Evolutionary conservation across 2,113 vertebrate genomes (phyloP).

Genomic region (Phaetusa simplex): DNA sequence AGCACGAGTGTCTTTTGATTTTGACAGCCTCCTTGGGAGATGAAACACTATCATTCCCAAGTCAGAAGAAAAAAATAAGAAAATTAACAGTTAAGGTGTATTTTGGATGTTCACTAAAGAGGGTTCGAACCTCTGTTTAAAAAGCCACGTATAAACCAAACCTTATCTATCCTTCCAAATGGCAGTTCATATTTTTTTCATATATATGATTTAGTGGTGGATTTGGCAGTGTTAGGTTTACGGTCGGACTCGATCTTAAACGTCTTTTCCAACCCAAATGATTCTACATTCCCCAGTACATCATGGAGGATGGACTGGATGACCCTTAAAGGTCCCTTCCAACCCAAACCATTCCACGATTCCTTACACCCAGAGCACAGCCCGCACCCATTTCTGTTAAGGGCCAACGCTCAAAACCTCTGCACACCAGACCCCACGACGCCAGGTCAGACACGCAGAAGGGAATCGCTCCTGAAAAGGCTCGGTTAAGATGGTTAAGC

Average conservation of each 20-base stretch:
- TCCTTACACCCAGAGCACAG: not conserved
- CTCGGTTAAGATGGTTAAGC: not conserved
- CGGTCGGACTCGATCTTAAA: not conserved
- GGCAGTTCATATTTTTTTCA: not conserved
- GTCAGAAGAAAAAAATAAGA: not conserved
- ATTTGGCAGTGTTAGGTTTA: not conserved
- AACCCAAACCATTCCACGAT: not conserved
- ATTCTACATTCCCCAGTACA: not conserved
- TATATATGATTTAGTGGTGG: not conserved
- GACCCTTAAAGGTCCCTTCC: not conserved
- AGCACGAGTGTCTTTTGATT: not conserved
- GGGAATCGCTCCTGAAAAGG: not conserved
- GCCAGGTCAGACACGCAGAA: not conserved
- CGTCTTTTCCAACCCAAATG: not conserved
- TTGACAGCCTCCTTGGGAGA: not conserved
- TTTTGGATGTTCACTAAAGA: not conserved
- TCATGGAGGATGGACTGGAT: not conserved
- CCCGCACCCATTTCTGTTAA: not conserved
- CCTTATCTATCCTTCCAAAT: not conserved
- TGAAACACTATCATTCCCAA: not conserved
- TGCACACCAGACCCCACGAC: not conserved
- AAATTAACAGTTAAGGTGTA: not conserved
- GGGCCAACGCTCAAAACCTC: not conserved
- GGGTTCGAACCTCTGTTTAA: not conserved
- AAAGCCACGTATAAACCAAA: not conserved